A percentile compares a stretch with the other conserved stretches of the same genome.
phyloP scores from a whole-genome alignment of 2,888 invertebrate species.

The Thymelicus acteon region DNA sequence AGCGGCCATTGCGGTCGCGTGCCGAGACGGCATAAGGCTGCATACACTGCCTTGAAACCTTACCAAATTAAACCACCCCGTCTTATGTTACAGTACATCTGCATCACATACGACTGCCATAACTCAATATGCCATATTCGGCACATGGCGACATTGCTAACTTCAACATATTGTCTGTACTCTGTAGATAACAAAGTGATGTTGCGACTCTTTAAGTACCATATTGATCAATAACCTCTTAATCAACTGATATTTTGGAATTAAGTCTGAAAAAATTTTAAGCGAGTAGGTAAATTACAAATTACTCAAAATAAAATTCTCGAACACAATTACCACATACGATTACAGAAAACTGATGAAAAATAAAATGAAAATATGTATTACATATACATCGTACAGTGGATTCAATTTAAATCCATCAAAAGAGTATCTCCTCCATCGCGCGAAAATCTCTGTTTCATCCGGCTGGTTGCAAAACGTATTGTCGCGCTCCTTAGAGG shows the following conservation, averaged over 20 bases:
- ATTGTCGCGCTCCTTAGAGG: constrained; percentile 46
- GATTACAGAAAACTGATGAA: background rate
- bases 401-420: background rate
- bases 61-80: constrained; percentile 39
- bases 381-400: too few relatives aligned
- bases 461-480: constrained; percentile 20
- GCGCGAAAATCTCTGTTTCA: constrained; percentile 3
- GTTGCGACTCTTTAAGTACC: too few relatives aligned
- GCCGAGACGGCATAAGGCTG: constrained; percentile 66
- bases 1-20: constrained; percentile 68
- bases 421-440: background rate
- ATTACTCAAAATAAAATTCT: too few relatives aligned
- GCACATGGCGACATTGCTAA: constrained; percentile 1
- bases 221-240: too few relatives aligned
- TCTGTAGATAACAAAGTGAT: background rate
- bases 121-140: constrained; percentile 8
- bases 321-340: background rate
- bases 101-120: constrained; percentile 20
- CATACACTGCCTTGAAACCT: constrained; percentile 43
- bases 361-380: background rate
- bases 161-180: constrained; percentile 7
- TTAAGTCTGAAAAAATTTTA: too few relatives aligned
- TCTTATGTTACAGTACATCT: constrained; percentile 24
- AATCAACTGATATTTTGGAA: too few relatives aligned
- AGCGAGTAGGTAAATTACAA: too few relatives aligned